These are phyloP conservation scores for Apantesis nais DNA, from an alignment of 2,888 invertebrate genomes.

Conservation along the genomic window DNA sequence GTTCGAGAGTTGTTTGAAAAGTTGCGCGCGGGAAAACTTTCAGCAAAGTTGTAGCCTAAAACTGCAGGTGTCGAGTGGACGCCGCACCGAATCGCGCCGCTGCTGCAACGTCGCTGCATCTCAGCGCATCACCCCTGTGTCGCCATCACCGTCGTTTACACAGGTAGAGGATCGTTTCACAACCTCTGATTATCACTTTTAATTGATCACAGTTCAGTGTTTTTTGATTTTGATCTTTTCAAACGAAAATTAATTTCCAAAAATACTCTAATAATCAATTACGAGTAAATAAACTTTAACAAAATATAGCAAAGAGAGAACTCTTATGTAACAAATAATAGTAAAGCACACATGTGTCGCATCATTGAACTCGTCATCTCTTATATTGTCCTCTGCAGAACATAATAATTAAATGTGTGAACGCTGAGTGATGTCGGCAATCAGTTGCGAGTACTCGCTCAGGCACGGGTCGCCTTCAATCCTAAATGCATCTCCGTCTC, in stretches of 20 bases:
- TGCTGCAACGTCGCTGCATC: neutral
- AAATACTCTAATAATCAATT: too few relatives aligned
- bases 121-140: neutral
- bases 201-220: neutral
- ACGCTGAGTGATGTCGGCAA: conserved; percentile 1
- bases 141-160: conserved; percentile 1
- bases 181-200: neutral
- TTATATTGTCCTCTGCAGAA: neutral
- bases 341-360: neutral
- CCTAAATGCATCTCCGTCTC: neutral
- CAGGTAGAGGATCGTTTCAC: conserved; percentile 11
- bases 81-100: neutral
- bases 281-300: neutral
- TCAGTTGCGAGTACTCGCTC: neutral
- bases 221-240: neutral
- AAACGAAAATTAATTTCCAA: too few relatives aligned
- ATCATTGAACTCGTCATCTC: neutral
- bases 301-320: neutral
- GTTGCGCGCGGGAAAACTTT: conserved; percentile 43
- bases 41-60: conserved; percentile 19
- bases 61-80: neutral
- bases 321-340: neutral
- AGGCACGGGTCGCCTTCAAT: neutral
- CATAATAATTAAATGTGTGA: neutral
- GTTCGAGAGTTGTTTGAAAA: conserved; percentile 17